Evolutionary conservation across 2,113 vertebrate species (phyloP).

Genomic region (Erythrolamprus reginae): DNA sequence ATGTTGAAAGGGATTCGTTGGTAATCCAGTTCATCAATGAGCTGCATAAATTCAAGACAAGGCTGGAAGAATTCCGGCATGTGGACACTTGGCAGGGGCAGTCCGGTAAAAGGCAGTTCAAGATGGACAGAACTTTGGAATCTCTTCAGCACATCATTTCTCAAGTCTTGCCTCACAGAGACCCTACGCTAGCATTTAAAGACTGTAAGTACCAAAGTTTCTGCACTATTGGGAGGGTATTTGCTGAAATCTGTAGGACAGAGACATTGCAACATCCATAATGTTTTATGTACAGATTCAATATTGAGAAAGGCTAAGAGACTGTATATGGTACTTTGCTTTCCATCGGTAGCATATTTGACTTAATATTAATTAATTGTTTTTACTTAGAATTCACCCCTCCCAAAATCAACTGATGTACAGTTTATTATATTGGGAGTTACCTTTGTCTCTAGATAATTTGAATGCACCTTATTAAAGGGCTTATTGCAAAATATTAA

Average conservation of each 20-base stretch:
- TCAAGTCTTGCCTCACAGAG: constrained; percentile 67
- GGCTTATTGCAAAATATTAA: not conserved
- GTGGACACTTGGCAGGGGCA: constrained; percentile 56
- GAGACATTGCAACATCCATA: not conserved
- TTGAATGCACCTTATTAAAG: not conserved
- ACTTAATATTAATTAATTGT: not conserved
- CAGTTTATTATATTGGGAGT: not conserved
- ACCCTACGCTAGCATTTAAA: constrained; percentile 68
- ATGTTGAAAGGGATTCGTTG: constrained; percentile 67
- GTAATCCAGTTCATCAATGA: constrained; percentile 68
- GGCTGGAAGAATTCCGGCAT: constrained; percentile 58
- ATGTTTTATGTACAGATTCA: not conserved
- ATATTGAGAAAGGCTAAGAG: not conserved
- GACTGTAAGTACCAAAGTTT: constrained; percentile 76
- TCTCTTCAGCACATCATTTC: constrained; percentile 67
- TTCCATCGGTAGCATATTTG: not conserved
- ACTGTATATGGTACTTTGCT: not conserved
- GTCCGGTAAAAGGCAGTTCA: constrained; percentile 48
- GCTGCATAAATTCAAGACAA: constrained; percentile 62
- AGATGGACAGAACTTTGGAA: constrained; percentile 70
- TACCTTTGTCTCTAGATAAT: not conserved
- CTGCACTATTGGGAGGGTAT: constrained; percentile 29
- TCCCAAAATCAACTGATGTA: not conserved
- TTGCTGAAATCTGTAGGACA: constrained; percentile 38
- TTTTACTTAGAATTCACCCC: not conserved